A percentile compares a stretch with the other conserved stretches of the same genome.
Evolutionary conservation across 2,113 vertebrate species (phyloP).

Genomic region (Himantopus leucocephalus): DNA sequence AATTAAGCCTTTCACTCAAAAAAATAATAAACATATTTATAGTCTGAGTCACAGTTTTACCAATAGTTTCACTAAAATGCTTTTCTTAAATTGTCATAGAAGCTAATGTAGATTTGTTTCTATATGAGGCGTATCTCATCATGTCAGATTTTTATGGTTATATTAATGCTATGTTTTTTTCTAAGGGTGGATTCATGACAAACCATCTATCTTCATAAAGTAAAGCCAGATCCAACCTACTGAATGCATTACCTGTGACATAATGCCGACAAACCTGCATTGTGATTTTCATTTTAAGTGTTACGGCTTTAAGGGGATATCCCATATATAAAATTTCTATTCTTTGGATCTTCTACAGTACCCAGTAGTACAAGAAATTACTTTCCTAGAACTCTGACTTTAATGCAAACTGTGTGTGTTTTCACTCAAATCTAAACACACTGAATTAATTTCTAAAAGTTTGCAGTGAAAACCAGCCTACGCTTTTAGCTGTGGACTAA

Average conservation of each 20-base stretch:
- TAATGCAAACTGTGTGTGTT: not conserved
- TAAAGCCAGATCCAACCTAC: not conserved
- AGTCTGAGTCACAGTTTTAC: constrained; percentile 5
- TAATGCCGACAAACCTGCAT: not conserved
- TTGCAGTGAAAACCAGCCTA: not conserved
- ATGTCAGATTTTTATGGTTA: not conserved
- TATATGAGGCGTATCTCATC: not conserved
- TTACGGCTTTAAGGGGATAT: not conserved
- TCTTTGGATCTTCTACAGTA: not conserved
- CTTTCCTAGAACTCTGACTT: not conserved
- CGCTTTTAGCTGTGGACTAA: not conserved
- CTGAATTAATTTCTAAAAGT: not conserved
- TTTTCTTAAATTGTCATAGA: not conserved
- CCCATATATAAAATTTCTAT: not conserved
- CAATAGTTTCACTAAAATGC: not conserved
- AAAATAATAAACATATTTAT: not conserved
- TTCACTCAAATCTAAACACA: not conserved
- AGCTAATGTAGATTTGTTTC: not conserved
- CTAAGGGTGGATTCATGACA: not conserved
- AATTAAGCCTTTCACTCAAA: constrained; percentile 29
- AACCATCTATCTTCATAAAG: not conserved
- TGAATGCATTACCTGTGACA: not conserved
- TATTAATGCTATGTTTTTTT: not conserved
- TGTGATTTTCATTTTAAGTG: not conserved
- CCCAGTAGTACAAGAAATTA: not conserved